phyloP scores from a whole-genome alignment of 2,797 vertebrate genomes.

The Buphagus erythrorhynchus region DNA sequence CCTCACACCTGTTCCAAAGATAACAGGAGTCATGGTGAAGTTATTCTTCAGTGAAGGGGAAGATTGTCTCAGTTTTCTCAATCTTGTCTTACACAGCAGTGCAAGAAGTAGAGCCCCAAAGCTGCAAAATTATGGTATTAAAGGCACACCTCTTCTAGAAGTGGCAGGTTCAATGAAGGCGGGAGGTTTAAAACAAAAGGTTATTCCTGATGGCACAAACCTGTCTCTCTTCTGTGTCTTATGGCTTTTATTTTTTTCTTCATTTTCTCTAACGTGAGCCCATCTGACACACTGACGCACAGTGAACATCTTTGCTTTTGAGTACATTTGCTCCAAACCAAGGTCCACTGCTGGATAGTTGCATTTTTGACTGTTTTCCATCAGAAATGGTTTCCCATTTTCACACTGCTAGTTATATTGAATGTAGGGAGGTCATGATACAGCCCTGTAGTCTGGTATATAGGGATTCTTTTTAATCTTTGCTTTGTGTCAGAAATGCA shows the following conservation, averaged over 20 bases:
- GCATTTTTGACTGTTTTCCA: neutral
- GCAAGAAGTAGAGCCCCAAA: neutral
- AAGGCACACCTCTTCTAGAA: neutral
- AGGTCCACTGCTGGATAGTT: neutral
- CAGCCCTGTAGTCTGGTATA: neutral
- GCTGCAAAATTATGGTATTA: neutral
- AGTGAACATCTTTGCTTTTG: neutral
- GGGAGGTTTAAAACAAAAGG: neutral
- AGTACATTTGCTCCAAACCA: neutral
- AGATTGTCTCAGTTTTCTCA: neutral
- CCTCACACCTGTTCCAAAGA: neutral
- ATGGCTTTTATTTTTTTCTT: neutral
- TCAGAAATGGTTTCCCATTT: neutral
- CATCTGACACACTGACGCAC: neutral
- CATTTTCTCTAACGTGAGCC: neutral
- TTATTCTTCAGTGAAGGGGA: neutral
- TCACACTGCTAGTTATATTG: neutral
- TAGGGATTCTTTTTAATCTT: neutral
- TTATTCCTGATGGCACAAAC: neutral
- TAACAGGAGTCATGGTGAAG: neutral
- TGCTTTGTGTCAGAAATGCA: neutral
- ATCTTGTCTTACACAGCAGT: neutral
- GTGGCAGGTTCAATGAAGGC: neutral
- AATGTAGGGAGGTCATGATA: no score
- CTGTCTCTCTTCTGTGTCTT: neutral